These are phyloP conservation scores for Kryptolebias marmoratus DNA, from an alignment of 2,113 vertebrate genomes.

Conservation along the genomic window DNA sequence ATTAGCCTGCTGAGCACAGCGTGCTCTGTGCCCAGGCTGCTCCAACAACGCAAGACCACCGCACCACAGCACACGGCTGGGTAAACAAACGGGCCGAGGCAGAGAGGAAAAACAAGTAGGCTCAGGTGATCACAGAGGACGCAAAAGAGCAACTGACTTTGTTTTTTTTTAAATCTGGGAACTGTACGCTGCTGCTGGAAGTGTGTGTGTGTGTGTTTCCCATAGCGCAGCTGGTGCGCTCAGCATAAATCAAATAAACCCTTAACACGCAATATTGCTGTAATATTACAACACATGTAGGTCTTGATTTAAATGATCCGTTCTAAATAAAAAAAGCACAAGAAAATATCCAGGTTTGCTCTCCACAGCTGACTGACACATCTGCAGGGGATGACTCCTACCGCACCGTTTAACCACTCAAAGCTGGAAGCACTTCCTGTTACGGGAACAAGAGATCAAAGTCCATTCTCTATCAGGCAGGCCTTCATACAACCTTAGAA, in stretches of 20 bases:
- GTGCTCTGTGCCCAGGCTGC: constrained; percentile 51
- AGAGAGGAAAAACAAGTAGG: constrained; percentile 60
- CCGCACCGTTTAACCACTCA: constrained; percentile 54
- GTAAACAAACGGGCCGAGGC: constrained; percentile 58
- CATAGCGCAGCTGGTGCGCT: background rate
- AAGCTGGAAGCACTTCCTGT: constrained; percentile 46
- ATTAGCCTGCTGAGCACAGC: constrained; percentile 62
- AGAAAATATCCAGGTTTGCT: constrained; percentile 15
- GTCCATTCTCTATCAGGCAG: constrained; percentile 52
- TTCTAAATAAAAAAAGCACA: too few species aligned
- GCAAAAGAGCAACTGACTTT: background rate
- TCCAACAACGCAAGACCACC: constrained; percentile 62
- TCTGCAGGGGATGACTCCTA: constrained; percentile 32
- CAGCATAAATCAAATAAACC: background rate
- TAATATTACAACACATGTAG: constrained; percentile 4
- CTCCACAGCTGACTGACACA: background rate
- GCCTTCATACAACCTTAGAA: constrained; percentile 37
- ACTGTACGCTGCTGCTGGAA: background rate
- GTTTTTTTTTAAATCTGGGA: background rate
- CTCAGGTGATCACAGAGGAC: constrained; percentile 25
- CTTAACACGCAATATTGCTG: background rate
- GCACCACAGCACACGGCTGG: constrained; percentile 37
- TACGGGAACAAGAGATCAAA: constrained; percentile 64
- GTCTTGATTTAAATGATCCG: too few species aligned
- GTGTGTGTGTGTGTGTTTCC: background rate